These are phyloP conservation scores for Phthorimaea operculella DNA, from an alignment of 1,140 invertebrate genomes.

Conservation along the genomic window DNA sequence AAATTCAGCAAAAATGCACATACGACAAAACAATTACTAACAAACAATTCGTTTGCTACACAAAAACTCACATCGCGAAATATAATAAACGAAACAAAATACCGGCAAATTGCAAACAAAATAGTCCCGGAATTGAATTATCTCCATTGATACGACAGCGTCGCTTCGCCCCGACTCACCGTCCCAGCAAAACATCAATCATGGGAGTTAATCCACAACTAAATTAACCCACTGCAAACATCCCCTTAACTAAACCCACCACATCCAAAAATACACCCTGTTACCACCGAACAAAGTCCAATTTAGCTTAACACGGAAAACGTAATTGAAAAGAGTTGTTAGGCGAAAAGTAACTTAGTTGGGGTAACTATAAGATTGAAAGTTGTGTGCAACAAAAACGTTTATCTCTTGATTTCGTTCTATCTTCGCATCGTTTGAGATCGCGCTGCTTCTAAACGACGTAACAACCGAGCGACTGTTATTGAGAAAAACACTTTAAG, in stretches of 20 bases:
- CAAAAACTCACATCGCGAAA: too few species aligned
- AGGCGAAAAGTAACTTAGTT: constrained; percentile 21
- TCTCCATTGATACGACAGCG: too few species aligned
- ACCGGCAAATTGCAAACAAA: too few species aligned
- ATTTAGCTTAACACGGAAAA: constrained; percentile 20
- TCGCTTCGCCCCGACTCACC: constrained; percentile 12
- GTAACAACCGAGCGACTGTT: constrained; percentile 10
- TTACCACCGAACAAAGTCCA: constrained; percentile 20
- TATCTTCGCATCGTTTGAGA: constrained; percentile 45
- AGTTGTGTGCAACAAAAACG: constrained; percentile 21
- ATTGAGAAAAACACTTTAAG: too few species aligned
- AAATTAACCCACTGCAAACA: constrained; percentile 59
- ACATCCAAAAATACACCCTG: constrained; percentile 34
- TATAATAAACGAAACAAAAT: too few species aligned
- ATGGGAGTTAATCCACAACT: constrained; percentile 58
- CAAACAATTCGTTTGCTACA: too few species aligned
- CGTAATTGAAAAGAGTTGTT: background rate
- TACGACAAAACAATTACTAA: too few species aligned
- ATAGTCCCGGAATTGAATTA: too few species aligned
- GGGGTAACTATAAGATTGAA: constrained; percentile 22
- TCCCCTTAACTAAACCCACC: constrained; percentile 25
- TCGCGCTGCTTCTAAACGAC: constrained; percentile 15
- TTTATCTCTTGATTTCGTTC: constrained; percentile 49
- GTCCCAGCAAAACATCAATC: constrained; percentile 53
- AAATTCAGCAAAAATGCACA: too few species aligned